Percentiles rank a stretch among this genome's conserved stretches.
Conservation (phyloP, 1,140 invertebrate genomes). For the Arctopsyche grandis region DNA sequence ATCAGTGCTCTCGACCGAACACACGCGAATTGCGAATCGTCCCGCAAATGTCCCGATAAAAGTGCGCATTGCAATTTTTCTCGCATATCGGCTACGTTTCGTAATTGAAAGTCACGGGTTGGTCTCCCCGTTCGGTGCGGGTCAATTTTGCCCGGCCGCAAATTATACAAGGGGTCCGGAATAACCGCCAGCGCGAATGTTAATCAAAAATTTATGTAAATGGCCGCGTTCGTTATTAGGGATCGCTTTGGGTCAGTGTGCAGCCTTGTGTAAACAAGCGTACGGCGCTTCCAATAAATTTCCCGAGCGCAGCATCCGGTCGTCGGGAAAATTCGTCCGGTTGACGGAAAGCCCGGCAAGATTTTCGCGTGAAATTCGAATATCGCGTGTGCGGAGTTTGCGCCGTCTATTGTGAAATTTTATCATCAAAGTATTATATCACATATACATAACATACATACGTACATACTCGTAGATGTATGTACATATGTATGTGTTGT, state of each 20-base stretch:
- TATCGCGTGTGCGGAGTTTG: neutral
- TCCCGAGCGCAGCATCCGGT: conserved; percentile 22
- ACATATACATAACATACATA: neutral
- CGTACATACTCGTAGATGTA: neutral
- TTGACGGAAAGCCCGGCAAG: neutral
- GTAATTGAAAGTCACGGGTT: too few species aligned
- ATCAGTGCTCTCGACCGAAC: too few species aligned
- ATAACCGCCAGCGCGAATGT: conserved; percentile 36
- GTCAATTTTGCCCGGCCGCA: conserved; percentile 18
- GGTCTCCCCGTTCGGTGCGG: neutral
- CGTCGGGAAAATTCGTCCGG: neutral
- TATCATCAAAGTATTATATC: neutral
- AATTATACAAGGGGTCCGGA: conserved; percentile 12
- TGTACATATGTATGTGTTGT: neutral
- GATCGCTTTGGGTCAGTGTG: conserved; percentile 48
- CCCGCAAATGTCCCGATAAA: too few species aligned
- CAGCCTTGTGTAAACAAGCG: conserved; percentile 51
- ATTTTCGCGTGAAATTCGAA: too few species aligned
- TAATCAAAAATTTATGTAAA: conserved; percentile 48
- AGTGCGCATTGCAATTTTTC: too few species aligned
- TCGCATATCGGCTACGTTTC: too few species aligned
- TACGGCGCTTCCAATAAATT: conserved; percentile 35
- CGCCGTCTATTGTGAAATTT: neutral
- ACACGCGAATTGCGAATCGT: too few species aligned
- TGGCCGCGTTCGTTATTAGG: conserved; percentile 47